Base-by-base conservation (phyloP, 2,113 vertebrate genomes). In the Calidris pugnax region DNA sequence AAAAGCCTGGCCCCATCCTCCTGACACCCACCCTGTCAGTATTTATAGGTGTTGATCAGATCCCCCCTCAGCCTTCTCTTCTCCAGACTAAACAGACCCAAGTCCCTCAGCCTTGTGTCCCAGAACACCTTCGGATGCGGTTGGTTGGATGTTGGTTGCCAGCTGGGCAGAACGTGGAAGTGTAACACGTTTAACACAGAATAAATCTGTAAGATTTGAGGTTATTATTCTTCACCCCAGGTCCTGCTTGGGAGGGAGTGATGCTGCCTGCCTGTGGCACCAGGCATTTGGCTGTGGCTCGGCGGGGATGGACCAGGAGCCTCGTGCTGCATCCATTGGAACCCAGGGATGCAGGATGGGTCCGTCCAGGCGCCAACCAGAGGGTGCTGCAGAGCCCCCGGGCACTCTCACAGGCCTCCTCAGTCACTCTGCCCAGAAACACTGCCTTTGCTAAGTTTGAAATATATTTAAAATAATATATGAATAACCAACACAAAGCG, bases 291-390 rank as follows among this genome's bases (percentile, higher is more conserved):
- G 71, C 37, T 26, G 0, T 12, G 37, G 2, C 51, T 37, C 6
- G 0, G 32, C 1, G 9, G 64, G 27, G 66, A 1, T 12, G n/a
- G 10, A 22, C 4, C 0, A 8, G 43, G 77, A 71, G 22, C 63
- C 50, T 30, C 6, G 2, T 22, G 0, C 62, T 3, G 62, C 27
- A 1, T 4, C 56, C 14, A 6, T 11, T 2, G 2, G 12, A 62
- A 12, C 24, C 60, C 35, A 14, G 4, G 50, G 50, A 51, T 26
- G 24, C 50, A 14, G 50, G 26, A 37, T 18, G 24, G 35, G 17
- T 16, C 59, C 23, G 3, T 8, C 12, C 3, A 5, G 48, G 48
- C 62, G 39, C 60, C 18, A 22, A 5, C 28, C 2, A 24, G 15
- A 21, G 30, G 10, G 67, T 0, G 33, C 56, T 48, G 51, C 22